phyloP scores from a whole-genome alignment of 2,888 invertebrate genomes.

The Ectemnius cavifrons region DNA sequence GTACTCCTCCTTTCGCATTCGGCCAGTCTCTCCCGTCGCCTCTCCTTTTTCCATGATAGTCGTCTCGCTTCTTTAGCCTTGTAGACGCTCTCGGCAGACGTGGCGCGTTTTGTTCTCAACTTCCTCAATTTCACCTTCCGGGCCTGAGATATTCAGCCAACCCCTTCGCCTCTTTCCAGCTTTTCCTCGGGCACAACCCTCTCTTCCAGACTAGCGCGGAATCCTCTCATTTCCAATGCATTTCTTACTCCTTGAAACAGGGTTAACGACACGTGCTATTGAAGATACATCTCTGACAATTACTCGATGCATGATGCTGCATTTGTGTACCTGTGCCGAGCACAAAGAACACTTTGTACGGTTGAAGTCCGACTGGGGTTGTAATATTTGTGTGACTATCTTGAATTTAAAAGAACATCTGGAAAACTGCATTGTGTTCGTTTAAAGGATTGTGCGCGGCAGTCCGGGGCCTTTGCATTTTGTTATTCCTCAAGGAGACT shows the following conservation, averaged over 20 bases:
- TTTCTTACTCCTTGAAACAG: too few relatives aligned
- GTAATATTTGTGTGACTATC: too few relatives aligned
- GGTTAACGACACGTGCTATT: too few relatives aligned
- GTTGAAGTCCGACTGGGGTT: too few relatives aligned
- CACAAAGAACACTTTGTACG: too few relatives aligned
- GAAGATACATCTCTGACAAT: too few relatives aligned
- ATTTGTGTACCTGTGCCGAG: too few relatives aligned
- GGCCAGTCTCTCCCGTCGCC: constrained; percentile 17
- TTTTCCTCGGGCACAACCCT: not conserved
- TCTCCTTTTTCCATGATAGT: constrained; percentile 44
- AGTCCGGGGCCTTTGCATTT: constrained; percentile 9
- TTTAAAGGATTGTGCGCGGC: constrained; percentile 12
- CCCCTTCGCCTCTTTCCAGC: not conserved
- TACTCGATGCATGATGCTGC: too few relatives aligned
- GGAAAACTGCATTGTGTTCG: too few relatives aligned
- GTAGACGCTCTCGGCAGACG: constrained; percentile 64
- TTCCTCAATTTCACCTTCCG: constrained; percentile 63
- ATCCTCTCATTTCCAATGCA: too few relatives aligned
- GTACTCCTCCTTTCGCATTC: not conserved
- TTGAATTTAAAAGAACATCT: too few relatives aligned
- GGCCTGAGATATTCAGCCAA: constrained; percentile 29
- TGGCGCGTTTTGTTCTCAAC: constrained; percentile 66
- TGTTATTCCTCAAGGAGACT: constrained; percentile 30
- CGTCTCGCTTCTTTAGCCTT: constrained; percentile 46
- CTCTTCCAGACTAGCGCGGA: too few relatives aligned